Evolutionary conservation across 2,888 invertebrate species (phyloP).

Genomic region (Rhagium mordax): DNA sequence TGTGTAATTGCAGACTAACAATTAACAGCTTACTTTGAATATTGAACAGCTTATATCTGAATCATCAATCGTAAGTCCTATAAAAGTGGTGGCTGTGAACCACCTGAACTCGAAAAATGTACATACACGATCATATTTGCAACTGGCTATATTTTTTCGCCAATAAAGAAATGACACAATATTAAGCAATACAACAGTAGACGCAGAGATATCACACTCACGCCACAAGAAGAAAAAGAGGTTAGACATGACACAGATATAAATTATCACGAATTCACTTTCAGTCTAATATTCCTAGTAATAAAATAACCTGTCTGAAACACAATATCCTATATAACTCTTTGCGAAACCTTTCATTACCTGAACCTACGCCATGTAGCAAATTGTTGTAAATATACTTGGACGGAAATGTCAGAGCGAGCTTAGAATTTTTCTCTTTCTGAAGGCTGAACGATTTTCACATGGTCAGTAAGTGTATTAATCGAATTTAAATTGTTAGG

Average conservation of each 20-base stretch:
- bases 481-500: not conserved
- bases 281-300: conserved; percentile 4
- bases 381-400: conserved; percentile 17
- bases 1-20: not conserved
- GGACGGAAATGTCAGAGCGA: conserved; percentile 26
- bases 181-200: not conserved
- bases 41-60: not conserved
- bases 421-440: conserved; percentile 2
- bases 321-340: conserved; percentile 28
- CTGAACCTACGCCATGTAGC: conserved; percentile 13
- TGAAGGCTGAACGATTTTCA: conserved; percentile 19
- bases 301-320: conserved; percentile 27
- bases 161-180: not conserved
- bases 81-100: too few species aligned
- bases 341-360: conserved; percentile 25
- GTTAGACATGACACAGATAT: conserved; percentile 27
- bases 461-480: not conserved
- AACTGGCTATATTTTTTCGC: not conserved
- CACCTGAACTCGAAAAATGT: too few species aligned
- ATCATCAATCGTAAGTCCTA: too few species aligned
- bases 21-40: not conserved
- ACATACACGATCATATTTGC: too few species aligned
- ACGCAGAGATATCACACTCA: conserved; percentile 1
- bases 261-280: conserved; percentile 22
- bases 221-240: conserved; percentile 16